phyloP scores from a whole-genome alignment of 2,113 vertebrate genomes.

The Oreochromis aureus region DNA sequence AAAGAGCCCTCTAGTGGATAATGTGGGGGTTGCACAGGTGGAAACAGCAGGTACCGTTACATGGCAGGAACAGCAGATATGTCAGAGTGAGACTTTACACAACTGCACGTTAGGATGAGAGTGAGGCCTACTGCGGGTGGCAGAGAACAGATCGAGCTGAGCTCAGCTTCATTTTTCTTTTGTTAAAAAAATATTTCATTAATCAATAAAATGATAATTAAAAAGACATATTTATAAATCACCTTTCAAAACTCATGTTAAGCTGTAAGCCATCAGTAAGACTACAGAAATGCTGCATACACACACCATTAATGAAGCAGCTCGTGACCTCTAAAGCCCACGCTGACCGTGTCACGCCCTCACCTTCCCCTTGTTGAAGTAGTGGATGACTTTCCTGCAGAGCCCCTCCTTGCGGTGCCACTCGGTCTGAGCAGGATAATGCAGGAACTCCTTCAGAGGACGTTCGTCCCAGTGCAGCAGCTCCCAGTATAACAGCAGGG shows the following conservation, averaged over 20 bases:
- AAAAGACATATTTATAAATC: not conserved
- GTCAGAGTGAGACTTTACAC: not conserved
- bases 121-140: not conserved
- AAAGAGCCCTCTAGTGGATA: not conserved
- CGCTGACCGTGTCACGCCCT: not conserved
- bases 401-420: conserved; percentile 97
- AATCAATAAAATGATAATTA: not conserved
- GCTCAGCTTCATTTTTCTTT: not conserved
- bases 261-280: too few relatives aligned
- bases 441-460: conserved; percentile 90
- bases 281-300: too few relatives aligned
- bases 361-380: conserved; percentile 99
- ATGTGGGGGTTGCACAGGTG: not conserved
- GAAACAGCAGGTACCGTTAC: not conserved
- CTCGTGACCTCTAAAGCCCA: not conserved
- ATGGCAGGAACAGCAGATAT: not conserved
- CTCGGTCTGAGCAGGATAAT: conserved; percentile 92
- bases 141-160: not conserved
- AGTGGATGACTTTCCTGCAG: conserved; percentile 95
- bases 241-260: rapidly evolving
- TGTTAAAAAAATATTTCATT: rapidly evolving
- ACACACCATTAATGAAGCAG: not conserved
- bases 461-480: conserved; percentile 94
- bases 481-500: conserved; percentile 95
- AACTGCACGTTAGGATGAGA: rapidly evolving